Evolutionary conservation across 2,888 invertebrate species (phyloP), one percentile per base, ranked within the genome.

Genomic region (Crocallis elinguaria): DNA sequence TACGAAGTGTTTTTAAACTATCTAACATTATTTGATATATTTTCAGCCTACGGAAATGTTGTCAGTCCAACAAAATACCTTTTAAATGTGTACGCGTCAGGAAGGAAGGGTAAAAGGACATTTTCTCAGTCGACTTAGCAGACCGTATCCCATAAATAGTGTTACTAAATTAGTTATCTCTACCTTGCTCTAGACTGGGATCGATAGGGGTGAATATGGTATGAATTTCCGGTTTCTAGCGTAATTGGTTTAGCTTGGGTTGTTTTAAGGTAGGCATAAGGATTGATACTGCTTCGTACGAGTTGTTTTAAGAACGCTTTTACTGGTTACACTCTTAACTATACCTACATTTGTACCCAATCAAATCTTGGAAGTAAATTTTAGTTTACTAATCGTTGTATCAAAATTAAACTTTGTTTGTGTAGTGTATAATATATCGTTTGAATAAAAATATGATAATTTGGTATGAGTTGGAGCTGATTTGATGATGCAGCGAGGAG

Each of bases 121-220:
- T 62, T 57, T 50, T 54, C 43, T 60, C 59, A 56, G 55, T 52
- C 38, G 46, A 57, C 36, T 61, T 55, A 43, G 35, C 57, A 48
- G 43, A 43, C 30, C 36, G 33, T 43, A 39, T 29, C 45, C 46
- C 43, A 50, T 57, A 55, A 46, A 57, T 52, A 49, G 50, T 53
- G 52, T 51, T 23, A 45, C 56, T 55, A 61, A 57, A 57, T 52
- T 52, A 49, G 55, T 52, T 52, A 52, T 46, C 38, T 19, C 38
- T 19, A 13, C 30, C 43, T 49, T 32, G 29, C 38, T 42, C 35
- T 27, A 27, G 27, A 8, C 32, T 8, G 37, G 27, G 55, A 50
- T 55, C 49, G 44, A 41, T 49, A 30, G 23, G 30, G 11, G 39
- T 48, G 44, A 38, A 43, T 38, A 32, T 7, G 33, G 27, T 35